Base-by-base conservation (phyloP, 2,113 vertebrate species). In the Hemicordylus capensis region DNA sequence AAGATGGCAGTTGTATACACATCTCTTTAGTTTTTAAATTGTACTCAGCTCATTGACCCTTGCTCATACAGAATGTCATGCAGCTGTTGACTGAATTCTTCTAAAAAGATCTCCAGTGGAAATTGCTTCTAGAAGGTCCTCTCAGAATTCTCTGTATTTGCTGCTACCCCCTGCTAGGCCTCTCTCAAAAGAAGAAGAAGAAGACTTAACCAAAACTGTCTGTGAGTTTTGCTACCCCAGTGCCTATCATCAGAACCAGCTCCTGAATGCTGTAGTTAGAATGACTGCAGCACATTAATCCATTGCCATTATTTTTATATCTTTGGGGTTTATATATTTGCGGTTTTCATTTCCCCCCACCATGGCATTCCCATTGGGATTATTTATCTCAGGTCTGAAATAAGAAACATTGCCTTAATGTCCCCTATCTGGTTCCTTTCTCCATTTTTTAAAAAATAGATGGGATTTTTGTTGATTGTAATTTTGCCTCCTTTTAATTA, bases 311-410 rank as follows among this genome's bases (percentile, higher is more conserved):
- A 15, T 14, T 54, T 54, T 54, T 54, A 15, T 54, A 54, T 88
- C 91, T 89, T 92, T 2, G 74, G 66, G 76, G 84, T 89, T 94
- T 90, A 89, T 85, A 59, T 87, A n/a, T n/a, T n/a, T 73, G 51
- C 91, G n/a, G n/a, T 59, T 4, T 77, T 3, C 92, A 77, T 93
- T 90, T 93, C 90, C 90, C 91, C 91, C 90, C n/a, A n/a, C n/a
- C 44, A 1, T 84, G 67, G 66, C 67, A 89, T 90, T 93, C 80
- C 93, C 90, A 88, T 83, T 75, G 61, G 90, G 90, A 92, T 94
- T 94, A 94, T 93, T 95, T 94, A 86, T 87, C 89, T 91, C 20
- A 74, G 89, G 84, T 80, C 73, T 83, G 73, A 92, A 93, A 84
- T 92, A 87, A 88, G 89, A n/a, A n/a, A n/a, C n/a, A 73, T 90